Evolutionary conservation across 2,113 vertebrate species (phyloP).

Genomic region (Corydoras sp.): DNA sequence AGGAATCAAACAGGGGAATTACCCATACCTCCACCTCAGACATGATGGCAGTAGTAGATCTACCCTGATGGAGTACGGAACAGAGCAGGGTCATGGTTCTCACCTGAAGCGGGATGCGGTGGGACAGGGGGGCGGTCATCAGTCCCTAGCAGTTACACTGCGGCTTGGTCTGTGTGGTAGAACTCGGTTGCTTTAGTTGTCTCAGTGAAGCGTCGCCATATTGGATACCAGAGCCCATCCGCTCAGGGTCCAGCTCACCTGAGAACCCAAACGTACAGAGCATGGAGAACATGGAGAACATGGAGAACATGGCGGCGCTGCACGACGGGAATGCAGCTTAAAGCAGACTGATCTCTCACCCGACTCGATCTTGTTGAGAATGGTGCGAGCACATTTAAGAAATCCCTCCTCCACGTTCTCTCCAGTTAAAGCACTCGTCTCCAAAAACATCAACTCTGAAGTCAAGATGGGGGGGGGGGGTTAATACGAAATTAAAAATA

Average conservation of each 20-base stretch:
- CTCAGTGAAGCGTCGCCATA: conserved; percentile 82
- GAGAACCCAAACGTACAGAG: too few species aligned
- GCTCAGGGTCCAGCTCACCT: conserved; percentile 88
- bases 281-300: too few species aligned
- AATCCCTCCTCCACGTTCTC: conserved; percentile 90
- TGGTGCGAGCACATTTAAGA: conserved; percentile 83
- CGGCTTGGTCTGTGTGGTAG: conserved; percentile 72
- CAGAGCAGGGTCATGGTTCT: background rate
- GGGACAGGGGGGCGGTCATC: conserved; percentile 28
- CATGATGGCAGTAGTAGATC: too few species aligned
- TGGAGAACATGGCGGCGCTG: too few species aligned
- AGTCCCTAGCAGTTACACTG: conserved; percentile 80
- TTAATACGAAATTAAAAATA: too few species aligned
- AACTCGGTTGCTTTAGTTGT: conserved; percentile 77
- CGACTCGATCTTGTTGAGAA: conserved; percentile 89
- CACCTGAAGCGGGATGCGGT: conserved; percentile 44
- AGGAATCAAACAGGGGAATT: too few species aligned
- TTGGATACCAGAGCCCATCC: conserved; percentile 93
- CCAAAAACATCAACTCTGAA: conserved; percentile 85
- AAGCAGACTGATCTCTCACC: conserved; percentile 56
- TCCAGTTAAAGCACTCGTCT: conserved; percentile 85
- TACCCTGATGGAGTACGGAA: background rate
- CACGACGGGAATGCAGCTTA: background rate
- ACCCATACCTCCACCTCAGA: too few species aligned
- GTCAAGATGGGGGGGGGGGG: too few species aligned